A percentile compares a stretch with the other conserved stretches of the same genome.
These are phyloP conservation scores for Toxostoma redivivum DNA, from an alignment of 2,113 vertebrate species.

Conservation along the genomic window DNA sequence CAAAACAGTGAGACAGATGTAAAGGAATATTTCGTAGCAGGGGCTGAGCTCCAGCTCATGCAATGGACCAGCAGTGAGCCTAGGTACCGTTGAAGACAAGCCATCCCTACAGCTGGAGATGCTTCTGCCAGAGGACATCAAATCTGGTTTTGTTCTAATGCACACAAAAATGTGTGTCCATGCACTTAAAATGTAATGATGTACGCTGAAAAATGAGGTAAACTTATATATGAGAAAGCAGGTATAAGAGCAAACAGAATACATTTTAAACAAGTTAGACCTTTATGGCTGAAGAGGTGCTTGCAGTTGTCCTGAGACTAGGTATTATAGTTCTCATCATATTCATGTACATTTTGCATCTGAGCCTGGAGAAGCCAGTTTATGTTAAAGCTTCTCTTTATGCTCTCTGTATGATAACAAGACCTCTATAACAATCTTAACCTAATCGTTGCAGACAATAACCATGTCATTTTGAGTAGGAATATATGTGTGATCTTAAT, in stretches of 20 bases:
- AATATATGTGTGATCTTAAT: background rate
- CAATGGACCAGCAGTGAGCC: background rate
- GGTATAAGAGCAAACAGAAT: background rate
- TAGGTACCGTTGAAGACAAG: background rate
- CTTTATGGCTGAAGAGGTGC: background rate
- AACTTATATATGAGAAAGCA: background rate
- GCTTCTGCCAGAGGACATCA: background rate
- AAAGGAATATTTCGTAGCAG: background rate
- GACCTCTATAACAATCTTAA: background rate
- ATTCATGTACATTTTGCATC: background rate
- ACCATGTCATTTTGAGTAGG: background rate
- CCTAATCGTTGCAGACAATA: background rate
- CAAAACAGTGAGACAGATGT: background rate
- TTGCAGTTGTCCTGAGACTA: background rate
- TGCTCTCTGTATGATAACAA: background rate
- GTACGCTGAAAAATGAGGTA: background rate
- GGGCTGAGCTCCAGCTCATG: background rate
- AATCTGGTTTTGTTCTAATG: background rate
- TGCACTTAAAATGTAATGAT: background rate
- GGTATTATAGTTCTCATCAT: background rate
- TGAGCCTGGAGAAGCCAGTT: background rate
- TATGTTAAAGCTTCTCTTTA: background rate
- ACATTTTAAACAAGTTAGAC: background rate
- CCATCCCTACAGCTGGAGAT: background rate
- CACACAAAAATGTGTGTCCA: background rate